These are phyloP conservation scores for Lophotis ruficrista DNA, from an alignment of 2,113 vertebrate species.

Conservation along the genomic window DNA sequence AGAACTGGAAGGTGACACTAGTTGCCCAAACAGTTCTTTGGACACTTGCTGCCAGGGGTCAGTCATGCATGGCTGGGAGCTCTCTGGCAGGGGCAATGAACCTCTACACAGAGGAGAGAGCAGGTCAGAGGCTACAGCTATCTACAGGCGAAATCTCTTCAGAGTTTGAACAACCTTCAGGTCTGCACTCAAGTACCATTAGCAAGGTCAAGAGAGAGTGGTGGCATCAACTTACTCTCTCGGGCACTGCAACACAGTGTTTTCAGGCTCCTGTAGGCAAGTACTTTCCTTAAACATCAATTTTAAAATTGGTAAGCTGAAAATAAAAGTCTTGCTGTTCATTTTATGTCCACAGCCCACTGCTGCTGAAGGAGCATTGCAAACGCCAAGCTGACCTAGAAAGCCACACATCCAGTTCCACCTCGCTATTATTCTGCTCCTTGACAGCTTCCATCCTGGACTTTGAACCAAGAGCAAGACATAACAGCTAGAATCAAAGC, in stretches of 20 bases:
- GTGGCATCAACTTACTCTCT: neutral
- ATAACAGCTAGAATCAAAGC: neutral
- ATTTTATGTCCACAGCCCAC: neutral
- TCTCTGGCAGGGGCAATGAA: neutral
- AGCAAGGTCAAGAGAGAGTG: neutral
- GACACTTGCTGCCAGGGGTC: accelerated
- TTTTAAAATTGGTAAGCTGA: neutral
- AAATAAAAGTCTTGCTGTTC: neutral
- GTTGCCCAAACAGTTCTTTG: neutral
- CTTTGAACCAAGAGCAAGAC: neutral
- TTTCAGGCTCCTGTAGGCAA: neutral
- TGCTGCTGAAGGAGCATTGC: neutral
- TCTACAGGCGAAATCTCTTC: neutral
- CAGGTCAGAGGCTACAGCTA: neutral
- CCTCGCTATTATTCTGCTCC: neutral
- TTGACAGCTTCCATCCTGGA: neutral
- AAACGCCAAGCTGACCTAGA: neutral
- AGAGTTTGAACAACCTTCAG: neutral
- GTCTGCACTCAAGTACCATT: neutral
- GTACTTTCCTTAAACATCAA: accelerated
- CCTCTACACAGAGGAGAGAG: neutral
- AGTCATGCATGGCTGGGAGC: accelerated
- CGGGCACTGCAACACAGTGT: neutral
- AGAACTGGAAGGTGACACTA: neutral
- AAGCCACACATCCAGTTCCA: neutral